Base-by-base conservation (phyloP, 53 echinoderm and acorn worm genomes). In the Luidia sarsii region DNA sequence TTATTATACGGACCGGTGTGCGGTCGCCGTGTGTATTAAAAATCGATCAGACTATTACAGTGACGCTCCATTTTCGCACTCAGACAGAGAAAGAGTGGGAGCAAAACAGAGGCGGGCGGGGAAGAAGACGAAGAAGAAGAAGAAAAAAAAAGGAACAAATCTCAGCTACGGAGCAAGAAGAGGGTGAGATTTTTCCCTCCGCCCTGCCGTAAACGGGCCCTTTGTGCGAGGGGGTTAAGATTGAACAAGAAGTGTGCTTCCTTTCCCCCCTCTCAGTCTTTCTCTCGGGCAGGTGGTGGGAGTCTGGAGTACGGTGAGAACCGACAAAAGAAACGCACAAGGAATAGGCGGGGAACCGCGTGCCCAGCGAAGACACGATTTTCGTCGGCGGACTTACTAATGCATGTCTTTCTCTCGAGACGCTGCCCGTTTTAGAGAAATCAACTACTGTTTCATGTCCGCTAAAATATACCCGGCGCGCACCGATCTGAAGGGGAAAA, bases 1-100 rank as follows among this genome's bases (percentile, higher is more conserved):
- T 77, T 77, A 77, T 77, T 77, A 77, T 61, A 48, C 77, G 41
- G 46, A 59, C 77, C 43, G 59, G 77, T 77, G 77, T 61, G 77
- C 77, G 77, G 43, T 77, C 77, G 77, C 61, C 77, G 43, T 77
- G 46, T 77, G 77, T 77, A 77, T 77, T 77, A 77, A 77, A 77
- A 77, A 77, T 77, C 77, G 77, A 77, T 77, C 77, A 60, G 30
- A 46, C 77, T 77, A 60, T 77, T 60, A 61, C 77, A 77, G 77
- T 59, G 77, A 60, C 77, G 77, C 77, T 77, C 77, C 61, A 60
- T 77, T 77, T 77, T 77, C 61, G 59, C 67, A 77, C 77, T 59
- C 77, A 45, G 77, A 60, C 74, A 16, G 25, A 10, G 64, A 64
- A 19, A 35, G 20, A 22, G 18, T n/a, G n/a, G n/a, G n/a, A n/a